phyloP scores from a whole-genome alignment of 2,113 vertebrate species.

The Nothobranchius furzeri region DNA sequence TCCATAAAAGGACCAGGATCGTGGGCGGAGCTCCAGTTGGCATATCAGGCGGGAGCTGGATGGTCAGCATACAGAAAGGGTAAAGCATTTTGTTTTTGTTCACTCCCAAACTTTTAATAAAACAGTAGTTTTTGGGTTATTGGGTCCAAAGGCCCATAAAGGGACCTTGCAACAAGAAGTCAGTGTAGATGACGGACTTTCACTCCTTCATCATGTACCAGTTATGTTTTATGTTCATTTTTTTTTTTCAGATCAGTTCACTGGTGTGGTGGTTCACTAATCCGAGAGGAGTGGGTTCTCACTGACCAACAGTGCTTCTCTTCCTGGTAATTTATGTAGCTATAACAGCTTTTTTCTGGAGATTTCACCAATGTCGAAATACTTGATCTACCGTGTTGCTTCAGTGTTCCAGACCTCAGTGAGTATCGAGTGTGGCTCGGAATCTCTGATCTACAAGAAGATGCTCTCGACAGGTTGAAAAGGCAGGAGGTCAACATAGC shows the following conservation, averaged over 20 bases:
- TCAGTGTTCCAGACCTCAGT: conserved; percentile 89
- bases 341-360: neutral
- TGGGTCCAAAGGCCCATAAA: too few relatives aligned
- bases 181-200: too few relatives aligned
- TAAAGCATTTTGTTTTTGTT: conserved; percentile 63
- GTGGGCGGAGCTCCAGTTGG: conserved; percentile 90
- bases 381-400: conserved; percentile 14
- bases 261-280: conserved; percentile 95
- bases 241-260: conserved; percentile 82
- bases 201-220: neutral
- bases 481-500: conserved; percentile 90
- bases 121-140: too few relatives aligned
- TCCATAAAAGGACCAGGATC: conserved; percentile 83
- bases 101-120: neutral
- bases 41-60: conserved; percentile 91
- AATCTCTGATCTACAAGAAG: conserved; percentile 86
- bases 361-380: conserved; percentile 3
- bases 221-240: conserved; percentile 11
- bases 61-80: conserved; percentile 98
- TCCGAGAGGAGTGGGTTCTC: conserved; percentile 95
- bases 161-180: too few relatives aligned
- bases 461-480: conserved; percentile 77
- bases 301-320: conserved; percentile 95
- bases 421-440: conserved; percentile 94
- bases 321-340: conserved; percentile 83